Conservation (phyloP, 1,140 invertebrate genomes). For the Batillaria attramentaria region DNA sequence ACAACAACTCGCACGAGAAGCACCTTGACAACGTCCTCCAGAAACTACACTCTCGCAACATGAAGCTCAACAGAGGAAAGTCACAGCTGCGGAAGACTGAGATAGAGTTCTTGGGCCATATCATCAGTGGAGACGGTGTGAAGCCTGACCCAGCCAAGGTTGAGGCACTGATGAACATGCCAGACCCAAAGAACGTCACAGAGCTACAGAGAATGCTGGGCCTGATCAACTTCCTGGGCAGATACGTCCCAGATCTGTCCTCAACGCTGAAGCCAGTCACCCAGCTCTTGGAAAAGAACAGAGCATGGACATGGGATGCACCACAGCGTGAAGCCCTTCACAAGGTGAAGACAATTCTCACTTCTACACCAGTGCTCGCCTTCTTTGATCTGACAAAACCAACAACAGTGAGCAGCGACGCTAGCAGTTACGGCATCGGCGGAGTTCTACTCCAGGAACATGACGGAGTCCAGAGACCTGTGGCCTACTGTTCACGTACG, state of each 20-base stretch:
- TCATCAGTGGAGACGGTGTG: slow-evolving; percentile 23
- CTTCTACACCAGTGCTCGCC: slow-evolving; percentile 26
- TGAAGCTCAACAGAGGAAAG: slow-evolving; percentile 8
- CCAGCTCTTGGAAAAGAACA: slow-evolving; percentile 36
- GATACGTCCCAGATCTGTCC: slow-evolving; percentile 38
- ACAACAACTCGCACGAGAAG: slow-evolving; percentile 44
- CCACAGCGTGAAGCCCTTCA: slow-evolving; percentile 30
- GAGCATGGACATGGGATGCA: slow-evolving; percentile 30
- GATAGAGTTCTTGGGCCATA: slow-evolving; percentile 40
- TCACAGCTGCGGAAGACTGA: slow-evolving; percentile 43
- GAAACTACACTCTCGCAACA: background rate
- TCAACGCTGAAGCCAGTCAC: slow-evolving; percentile 33
- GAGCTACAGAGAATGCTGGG: slow-evolving; percentile 23
- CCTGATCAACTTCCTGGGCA: slow-evolving; percentile 35
- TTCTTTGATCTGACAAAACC: slow-evolving; percentile 1
- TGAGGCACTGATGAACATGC: slow-evolving; percentile 46
- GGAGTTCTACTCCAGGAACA: too few relatives aligned
- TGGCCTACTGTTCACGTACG: background rate
- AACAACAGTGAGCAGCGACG: slow-evolving; percentile 9
- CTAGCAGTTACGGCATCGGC: background rate
- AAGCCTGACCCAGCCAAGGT: slow-evolving; percentile 66
- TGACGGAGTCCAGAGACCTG: too few relatives aligned
- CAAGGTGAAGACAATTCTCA: slow-evolving; percentile 31
- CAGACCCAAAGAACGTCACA: slow-evolving; percentile 49
- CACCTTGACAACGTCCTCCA: slow-evolving; percentile 26